These are phyloP conservation scores for Rhagonycha lutea DNA, from an alignment of 2,888 invertebrate species.

Conservation along the genomic window DNA sequence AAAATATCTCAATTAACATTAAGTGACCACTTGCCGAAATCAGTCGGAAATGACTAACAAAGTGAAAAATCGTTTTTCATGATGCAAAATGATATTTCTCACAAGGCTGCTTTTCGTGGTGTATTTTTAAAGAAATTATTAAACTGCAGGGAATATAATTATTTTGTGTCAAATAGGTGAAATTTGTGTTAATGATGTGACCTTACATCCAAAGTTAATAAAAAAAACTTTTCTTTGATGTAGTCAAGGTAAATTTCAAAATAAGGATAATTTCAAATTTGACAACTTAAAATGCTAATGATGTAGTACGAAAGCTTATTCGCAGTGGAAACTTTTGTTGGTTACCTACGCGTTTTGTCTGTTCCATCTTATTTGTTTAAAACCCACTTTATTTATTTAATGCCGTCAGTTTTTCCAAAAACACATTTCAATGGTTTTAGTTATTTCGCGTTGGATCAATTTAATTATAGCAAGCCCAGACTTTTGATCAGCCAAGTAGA, in stretches of 20 bases:
- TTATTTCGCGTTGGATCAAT: background rate
- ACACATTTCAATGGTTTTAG: background rate
- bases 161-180: background rate
- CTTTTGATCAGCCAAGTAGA: background rate
- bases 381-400: background rate
- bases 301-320: background rate
- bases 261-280: background rate
- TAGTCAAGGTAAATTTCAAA: background rate
- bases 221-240: background rate
- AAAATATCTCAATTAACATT: background rate
- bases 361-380: background rate
- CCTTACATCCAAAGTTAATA: background rate
- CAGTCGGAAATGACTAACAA: background rate
- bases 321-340: background rate
- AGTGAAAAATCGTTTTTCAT: background rate
- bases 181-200: background rate
- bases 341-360: background rate
- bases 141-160: background rate
- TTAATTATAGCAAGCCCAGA: background rate
- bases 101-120: background rate
- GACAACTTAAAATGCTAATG: background rate
- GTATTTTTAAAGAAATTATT: background rate
- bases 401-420: background rate
- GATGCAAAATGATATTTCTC: background rate
- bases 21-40: background rate